Conservation (phyloP, 2,113 vertebrate species). For the Natator depressus region DNA sequence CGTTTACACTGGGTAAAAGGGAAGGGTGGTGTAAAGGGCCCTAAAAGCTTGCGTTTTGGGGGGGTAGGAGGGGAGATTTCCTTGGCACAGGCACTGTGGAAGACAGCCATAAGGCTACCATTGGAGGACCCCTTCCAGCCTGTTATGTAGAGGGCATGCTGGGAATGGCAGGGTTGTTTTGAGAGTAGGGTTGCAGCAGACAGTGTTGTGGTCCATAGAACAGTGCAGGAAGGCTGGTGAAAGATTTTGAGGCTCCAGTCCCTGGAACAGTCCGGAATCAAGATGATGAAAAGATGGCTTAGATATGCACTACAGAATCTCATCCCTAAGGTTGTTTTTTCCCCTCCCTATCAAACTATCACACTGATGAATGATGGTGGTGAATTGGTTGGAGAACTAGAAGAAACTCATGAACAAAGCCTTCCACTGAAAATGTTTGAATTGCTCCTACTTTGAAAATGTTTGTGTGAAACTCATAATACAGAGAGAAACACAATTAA, state of each 20-base stretch:
- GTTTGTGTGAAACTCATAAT: neutral
- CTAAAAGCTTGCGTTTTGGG: neutral
- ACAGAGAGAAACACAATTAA: neutral
- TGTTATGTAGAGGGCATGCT: neutral
- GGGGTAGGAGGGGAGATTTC: neutral
- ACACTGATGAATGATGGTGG: neutral
- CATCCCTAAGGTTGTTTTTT: neutral
- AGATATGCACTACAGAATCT: neutral
- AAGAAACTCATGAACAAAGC: neutral
- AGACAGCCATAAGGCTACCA: neutral
- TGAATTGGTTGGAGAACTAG: neutral
- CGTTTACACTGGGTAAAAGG: neutral
- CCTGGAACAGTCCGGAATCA: neutral
- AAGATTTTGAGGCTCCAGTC: neutral
- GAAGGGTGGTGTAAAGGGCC: neutral
- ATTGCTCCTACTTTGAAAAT: neutral
- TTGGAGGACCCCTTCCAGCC: neutral
- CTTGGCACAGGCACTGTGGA: neutral
- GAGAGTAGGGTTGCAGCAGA: fast-evolving
- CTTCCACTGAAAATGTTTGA: neutral
- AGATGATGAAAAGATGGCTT: neutral
- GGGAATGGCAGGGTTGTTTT: neutral
- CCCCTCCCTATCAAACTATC: neutral
- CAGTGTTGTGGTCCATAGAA: neutral
- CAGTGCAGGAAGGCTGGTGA: neutral